Evolutionary conservation across 2,113 vertebrate species (phyloP), one percentile per base, ranked within the genome.

Genomic region (Coracopsis vasa): DNA sequence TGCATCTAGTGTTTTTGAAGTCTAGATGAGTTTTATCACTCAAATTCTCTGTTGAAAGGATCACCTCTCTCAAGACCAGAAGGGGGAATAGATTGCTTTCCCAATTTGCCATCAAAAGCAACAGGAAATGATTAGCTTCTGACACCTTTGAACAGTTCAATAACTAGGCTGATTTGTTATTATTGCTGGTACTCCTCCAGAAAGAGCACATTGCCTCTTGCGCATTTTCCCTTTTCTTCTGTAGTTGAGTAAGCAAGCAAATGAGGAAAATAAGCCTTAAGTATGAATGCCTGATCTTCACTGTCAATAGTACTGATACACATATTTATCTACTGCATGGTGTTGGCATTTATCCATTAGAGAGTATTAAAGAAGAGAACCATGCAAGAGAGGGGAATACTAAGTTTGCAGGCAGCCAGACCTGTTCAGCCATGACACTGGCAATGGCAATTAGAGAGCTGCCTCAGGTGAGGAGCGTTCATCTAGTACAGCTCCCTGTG

Each of bases 281-380:
- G 37, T 79, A 81, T 1, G 23, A 91, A 91, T 50, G 53, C 42
- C 66, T 77, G 84, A 78, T 92, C 85, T 80, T 47, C 80, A 80
- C 27, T 74, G 88, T 86, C 88, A 95, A 89, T 77, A 95, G 58
- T 20, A 48, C 47, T 23, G 17, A 45, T 31, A 87, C 53, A 75
- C 65, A 35, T 79, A 83, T 86, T 86, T 96, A 92, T 72, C 73
- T 85, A 44, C 73, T 20, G 73, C 80, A 60, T 25, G 31, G 39
- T 58, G 31, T 37, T 87, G 77, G 69, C 80, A 92, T 94, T 95
- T 78, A 71, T 81, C 88, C 77, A 44, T 93, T 80, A 58, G 48
- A 78, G n/a, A 91, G 23, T 44, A 61, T 62, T 74, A 96, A 70
- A 67, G 71, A 92, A 70, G 58, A 88, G 66, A 86, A 77, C 39